Conservation (phyloP, 2,797 vertebrate genomes). For the Fundulus diaphanus region DNA sequence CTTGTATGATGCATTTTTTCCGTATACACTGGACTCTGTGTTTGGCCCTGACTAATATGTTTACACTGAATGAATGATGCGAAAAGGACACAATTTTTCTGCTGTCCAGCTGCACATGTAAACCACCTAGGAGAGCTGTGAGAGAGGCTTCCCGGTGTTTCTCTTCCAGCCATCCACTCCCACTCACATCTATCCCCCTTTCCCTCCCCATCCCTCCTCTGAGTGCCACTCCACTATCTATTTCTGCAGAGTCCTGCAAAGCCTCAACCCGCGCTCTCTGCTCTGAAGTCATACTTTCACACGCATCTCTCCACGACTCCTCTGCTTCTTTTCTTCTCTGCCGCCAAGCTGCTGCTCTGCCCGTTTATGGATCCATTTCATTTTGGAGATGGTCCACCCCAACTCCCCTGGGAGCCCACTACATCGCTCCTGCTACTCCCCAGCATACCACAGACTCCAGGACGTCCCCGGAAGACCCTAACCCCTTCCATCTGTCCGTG, state of each 20-base stretch:
- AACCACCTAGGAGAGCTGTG: conserved; percentile 45
- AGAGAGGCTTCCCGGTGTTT: conserved; percentile 65
- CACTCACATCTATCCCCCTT: neutral
- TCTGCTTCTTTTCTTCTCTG: conserved; percentile 52
- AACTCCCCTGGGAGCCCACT: conserved; percentile 61
- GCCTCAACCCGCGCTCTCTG: conserved; percentile 43
- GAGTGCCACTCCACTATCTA: conserved; percentile 26
- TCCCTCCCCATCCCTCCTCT: conserved; percentile 6
- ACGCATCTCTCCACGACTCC: conserved; percentile 45
- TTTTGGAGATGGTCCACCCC: conserved; percentile 63
- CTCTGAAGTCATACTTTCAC: conserved; percentile 54
- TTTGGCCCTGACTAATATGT: conserved; percentile 75
- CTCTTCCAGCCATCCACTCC: conserved; percentile 38
- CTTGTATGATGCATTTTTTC: conserved; percentile 45
- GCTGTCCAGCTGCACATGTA: conserved; percentile 69
- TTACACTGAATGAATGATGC: conserved; percentile 67
- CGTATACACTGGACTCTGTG: conserved; percentile 72
- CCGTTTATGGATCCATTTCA: conserved; percentile 64
- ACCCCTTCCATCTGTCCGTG: conserved; percentile 63
- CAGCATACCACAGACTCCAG: conserved; percentile 66
- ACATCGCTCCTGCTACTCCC: conserved; percentile 59
- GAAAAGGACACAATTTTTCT: conserved; percentile 61
- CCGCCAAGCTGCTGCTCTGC: conserved; percentile 53
- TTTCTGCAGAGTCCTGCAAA: conserved; percentile 51
- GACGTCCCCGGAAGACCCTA: conserved; percentile 61